Conservation (phyloP, 2,113 vertebrate genomes). For the Oryzias celebensis region DNA sequence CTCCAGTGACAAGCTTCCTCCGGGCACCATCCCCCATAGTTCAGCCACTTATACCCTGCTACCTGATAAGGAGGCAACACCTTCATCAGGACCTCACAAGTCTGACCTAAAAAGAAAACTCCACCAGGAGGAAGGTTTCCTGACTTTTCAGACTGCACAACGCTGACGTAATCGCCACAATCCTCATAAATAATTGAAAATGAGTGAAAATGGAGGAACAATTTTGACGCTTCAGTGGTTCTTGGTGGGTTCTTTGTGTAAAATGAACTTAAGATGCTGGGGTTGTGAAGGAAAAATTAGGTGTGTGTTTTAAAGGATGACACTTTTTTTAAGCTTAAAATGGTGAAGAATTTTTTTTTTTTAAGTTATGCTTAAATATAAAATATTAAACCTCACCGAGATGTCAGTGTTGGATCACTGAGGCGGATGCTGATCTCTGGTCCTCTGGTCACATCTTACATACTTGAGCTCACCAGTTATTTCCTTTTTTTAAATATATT, state of each 20-base stretch:
- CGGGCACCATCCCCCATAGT: slow-evolving; percentile 42
- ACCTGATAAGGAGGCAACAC: slow-evolving; percentile 39
- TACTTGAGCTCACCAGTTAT: slow-evolving; percentile 2
- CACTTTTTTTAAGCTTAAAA: too few relatives aligned
- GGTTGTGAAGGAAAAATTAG: not conserved
- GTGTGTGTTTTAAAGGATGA: not conserved
- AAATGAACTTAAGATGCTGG: not conserved
- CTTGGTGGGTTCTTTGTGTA: slow-evolving; percentile 44
- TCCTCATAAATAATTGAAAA: slow-evolving; percentile 71
- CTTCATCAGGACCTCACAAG: slow-evolving; percentile 13
- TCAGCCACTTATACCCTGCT: slow-evolving; percentile 20
- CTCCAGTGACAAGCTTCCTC: slow-evolving; percentile 40
- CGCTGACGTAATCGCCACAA: slow-evolving; percentile 26
- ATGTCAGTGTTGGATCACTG: not conserved
- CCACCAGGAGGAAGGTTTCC: not conserved
- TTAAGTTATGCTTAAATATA: too few relatives aligned
- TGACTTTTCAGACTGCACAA: not conserved
- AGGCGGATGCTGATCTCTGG: slow-evolving; percentile 10
- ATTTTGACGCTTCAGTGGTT: slow-evolving; percentile 27
- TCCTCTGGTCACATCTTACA: slow-evolving; percentile 3
- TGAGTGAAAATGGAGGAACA: slow-evolving; percentile 55
- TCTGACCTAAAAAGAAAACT: not conserved
- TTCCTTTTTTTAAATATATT: slow-evolving; percentile 12
- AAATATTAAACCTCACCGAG: too few relatives aligned
- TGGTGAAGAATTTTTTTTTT: too few relatives aligned